Percentiles rank a stretch among this genome's conserved stretches.
Evolutionary conservation across 2,113 vertebrate genomes (phyloP).

Genomic region (Otus sunia): DNA sequence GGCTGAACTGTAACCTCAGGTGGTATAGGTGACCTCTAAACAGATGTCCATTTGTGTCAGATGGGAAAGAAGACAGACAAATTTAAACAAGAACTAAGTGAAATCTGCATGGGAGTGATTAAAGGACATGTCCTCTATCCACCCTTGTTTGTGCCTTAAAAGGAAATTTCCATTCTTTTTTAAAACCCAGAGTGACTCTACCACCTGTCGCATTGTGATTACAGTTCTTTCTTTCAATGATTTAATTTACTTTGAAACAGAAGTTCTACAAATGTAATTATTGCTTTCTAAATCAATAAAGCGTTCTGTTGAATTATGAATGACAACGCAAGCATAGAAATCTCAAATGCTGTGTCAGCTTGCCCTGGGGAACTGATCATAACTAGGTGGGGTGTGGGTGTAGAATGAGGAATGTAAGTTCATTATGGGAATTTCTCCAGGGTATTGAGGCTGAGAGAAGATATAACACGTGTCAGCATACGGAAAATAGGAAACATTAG

Average conservation of each 20-base stretch:
- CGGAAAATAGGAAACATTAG: background rate
- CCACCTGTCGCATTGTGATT: background rate
- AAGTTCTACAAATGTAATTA: slow-evolving; percentile 37
- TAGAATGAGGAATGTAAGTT: background rate
- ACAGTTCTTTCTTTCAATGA: slow-evolving; percentile 8
- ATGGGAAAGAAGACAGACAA: background rate
- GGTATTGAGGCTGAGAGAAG: background rate
- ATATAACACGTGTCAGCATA: background rate
- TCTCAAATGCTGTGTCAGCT: background rate
- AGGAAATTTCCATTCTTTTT: background rate
- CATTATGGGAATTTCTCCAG: slow-evolving; percentile 30
- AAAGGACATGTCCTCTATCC: background rate
- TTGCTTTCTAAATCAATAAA: slow-evolving; percentile 45
- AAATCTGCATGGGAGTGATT: background rate
- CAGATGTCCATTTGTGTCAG: background rate
- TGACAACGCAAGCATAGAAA: background rate
- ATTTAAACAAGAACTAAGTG: background rate
- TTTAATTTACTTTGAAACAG: slow-evolving; percentile 31
- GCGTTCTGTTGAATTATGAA: slow-evolving; percentile 42
- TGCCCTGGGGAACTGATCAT: slow-evolving; percentile 36
- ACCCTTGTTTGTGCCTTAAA: background rate
- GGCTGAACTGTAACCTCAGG: background rate
- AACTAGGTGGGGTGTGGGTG: slow-evolving; percentile 26
- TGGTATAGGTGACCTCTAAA: background rate
- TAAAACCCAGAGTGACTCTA: background rate